These are phyloP conservation scores for Zhengitettix transpicula DNA, from an alignment of 2,888 invertebrate species.

Conservation along the genomic window DNA sequence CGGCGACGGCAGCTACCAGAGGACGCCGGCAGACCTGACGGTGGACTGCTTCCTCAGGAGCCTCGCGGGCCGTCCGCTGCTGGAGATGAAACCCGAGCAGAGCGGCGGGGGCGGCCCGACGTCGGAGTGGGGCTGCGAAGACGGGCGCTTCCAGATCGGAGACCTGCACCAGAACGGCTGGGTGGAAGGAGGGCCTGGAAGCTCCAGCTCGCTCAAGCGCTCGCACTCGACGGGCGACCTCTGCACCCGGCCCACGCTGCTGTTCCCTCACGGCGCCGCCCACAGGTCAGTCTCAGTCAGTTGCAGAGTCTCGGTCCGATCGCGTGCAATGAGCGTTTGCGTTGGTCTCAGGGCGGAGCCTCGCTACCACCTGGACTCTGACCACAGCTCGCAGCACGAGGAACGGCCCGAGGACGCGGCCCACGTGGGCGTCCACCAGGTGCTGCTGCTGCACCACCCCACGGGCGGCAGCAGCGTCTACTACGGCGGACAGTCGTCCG, in stretches of 20 bases:
- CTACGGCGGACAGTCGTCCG: slow-evolving; percentile 29
- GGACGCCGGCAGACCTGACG: slow-evolving; percentile 30
- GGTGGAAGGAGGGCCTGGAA: slow-evolving; percentile 22
- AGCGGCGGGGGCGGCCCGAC: no score
- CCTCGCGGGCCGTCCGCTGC: slow-evolving; percentile 6
- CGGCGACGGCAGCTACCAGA: slow-evolving; percentile 22
- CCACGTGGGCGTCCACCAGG: slow-evolving; percentile 2
- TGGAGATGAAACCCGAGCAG: slow-evolving; percentile 14
- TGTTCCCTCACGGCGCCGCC: neutral
- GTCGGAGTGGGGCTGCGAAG: slow-evolving; percentile 19
- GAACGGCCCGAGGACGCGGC: slow-evolving; percentile 30
- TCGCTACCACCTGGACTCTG: slow-evolving; percentile 30
- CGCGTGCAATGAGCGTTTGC: neutral
- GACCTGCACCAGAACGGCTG: slow-evolving; percentile 34
- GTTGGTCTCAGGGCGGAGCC: neutral
- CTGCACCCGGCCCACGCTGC: slow-evolving; percentile 15
- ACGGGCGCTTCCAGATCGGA: slow-evolving; percentile 34
- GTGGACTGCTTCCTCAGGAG: slow-evolving; percentile 33
- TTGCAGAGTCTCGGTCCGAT: no score
- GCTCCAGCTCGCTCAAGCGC: slow-evolving; percentile 21
- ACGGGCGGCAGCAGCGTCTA: slow-evolving; percentile 12
- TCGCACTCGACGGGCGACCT: slow-evolving; percentile 35
- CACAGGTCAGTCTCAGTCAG: no score
- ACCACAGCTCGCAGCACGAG: slow-evolving; percentile 33
- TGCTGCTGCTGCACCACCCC: slow-evolving; percentile 8